phyloP scores from a whole-genome alignment of 2,797 vertebrate genomes.

The Vireo griseus region DNA sequence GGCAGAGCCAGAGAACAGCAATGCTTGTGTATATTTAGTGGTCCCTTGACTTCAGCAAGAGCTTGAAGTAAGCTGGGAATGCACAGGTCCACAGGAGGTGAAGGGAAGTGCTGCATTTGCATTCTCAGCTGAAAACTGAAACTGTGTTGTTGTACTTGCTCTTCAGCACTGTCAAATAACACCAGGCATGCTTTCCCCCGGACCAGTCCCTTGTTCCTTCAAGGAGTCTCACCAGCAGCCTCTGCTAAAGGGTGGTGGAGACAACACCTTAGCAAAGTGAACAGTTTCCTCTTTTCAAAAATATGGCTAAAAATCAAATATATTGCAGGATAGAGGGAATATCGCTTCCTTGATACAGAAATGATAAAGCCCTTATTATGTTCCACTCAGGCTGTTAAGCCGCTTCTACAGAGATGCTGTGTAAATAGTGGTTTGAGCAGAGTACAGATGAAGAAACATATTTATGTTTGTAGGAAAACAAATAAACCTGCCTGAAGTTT shows the following conservation, averaged over 20 bases:
- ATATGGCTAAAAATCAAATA: background rate
- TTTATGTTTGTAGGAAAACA: slow-evolving; percentile 28
- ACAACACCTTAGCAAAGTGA: background rate
- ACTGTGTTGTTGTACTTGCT: background rate
- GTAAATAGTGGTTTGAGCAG: slow-evolving; percentile 8
- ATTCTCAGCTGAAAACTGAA: background rate
- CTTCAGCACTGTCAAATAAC: slow-evolving; percentile 16
- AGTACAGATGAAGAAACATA: background rate
- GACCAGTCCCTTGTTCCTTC: background rate
- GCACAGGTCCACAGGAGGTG: background rate
- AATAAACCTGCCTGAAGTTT: slow-evolving; percentile 5
- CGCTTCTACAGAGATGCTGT: background rate
- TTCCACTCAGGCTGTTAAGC: background rate
- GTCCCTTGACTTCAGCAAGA: background rate
- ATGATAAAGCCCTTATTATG: background rate
- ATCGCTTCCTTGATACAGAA: background rate
- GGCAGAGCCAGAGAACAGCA: background rate
- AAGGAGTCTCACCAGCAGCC: background rate
- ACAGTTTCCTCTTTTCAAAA: background rate
- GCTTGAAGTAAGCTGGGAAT: background rate
- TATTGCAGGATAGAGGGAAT: background rate
- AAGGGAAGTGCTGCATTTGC: background rate
- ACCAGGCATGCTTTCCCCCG: background rate
- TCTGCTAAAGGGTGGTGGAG: background rate
- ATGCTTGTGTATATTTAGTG: background rate